Evolutionary conservation across 2,797 vertebrate species (phyloP), one percentile per base, ranked within the genome.

Genomic region (Champsocephalus esox): DNA sequence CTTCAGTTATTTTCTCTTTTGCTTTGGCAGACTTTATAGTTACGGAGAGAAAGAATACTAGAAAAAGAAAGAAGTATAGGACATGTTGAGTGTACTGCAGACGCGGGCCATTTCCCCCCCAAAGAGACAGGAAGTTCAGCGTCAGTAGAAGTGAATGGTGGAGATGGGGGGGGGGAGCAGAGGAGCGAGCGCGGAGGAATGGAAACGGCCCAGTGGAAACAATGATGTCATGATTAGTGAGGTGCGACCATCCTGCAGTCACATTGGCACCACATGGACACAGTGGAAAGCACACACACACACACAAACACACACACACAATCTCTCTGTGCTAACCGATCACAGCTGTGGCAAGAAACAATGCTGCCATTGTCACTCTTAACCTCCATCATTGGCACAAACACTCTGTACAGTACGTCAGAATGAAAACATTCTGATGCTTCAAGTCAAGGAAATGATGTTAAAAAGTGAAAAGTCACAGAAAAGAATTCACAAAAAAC

Each of bases 161-260:
- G 79, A 86, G 83, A 81, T 55, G 81, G 63, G 74, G 74, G 70
- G 28, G 28, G 28, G 4, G 28, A 5, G 28, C 56, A 60, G 76
- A 82, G 77, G 71, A 80, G 61, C 75, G 77, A 77, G 81, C 54
- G 81, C 75, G 81, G 63, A 78, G 80, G 54, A 86, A 87, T 84
- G 84, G 80, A 82, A 80, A 82, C 51, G 66, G 74, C 79, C 78
- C 87, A 87, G 86, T 91, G 92, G 88, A 92, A 92, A 93, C 70
- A 85, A 89, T 93, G 92, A 94, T 91, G 90, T 93, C 92, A 92
- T 92, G 86, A 91, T 92, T 87, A 91, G 88, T 84, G 90, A 93
- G 83, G 89, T 92, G 91, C 80, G 50, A 92, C 91, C 86, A 78
- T 88, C 84, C 89, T 87, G 87, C 86, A 91, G 87, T 88, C 87